A percentile compares a stretch with the other conserved stretches of the same genome.
These are phyloP conservation scores for Calidris pugnax DNA, from an alignment of 2,113 vertebrate genomes.

Conservation along the genomic window DNA sequence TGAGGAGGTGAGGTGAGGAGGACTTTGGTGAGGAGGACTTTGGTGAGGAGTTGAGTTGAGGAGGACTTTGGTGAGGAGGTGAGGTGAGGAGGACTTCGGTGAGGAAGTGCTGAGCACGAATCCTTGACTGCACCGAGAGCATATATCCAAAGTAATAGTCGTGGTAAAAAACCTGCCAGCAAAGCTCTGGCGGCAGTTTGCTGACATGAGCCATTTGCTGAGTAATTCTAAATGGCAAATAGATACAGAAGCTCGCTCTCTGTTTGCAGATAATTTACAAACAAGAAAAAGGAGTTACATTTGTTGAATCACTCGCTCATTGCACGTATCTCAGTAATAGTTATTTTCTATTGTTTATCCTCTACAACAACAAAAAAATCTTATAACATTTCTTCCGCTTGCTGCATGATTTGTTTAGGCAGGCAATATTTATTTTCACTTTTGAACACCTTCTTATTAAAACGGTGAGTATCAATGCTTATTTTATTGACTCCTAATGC, in stretches of 20 bases:
- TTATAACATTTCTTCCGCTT: not conserved
- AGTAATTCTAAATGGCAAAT: not conserved
- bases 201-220: constrained; percentile 3
- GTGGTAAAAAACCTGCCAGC: not conserved
- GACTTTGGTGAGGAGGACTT: not conserved
- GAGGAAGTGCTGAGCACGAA: not conserved
- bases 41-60: too few relatives aligned
- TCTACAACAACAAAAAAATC: not conserved
- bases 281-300: not conserved
- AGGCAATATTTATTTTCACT: not conserved
- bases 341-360: not conserved
- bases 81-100: not conserved
- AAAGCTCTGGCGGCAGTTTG: not conserved
- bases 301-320: not conserved
- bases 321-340: not conserved
- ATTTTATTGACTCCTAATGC: not conserved
- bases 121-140: not conserved
- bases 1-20: not conserved
- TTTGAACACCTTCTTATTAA: not conserved
- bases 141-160: not conserved
- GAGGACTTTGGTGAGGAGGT: not conserved
- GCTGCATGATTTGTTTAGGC: not conserved
- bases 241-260: not conserved
- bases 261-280: not conserved
- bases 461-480: not conserved